These are phyloP conservation scores for Papilio xuthus DNA, from an alignment of 1,140 invertebrate species.

Conservation along the genomic window DNA sequence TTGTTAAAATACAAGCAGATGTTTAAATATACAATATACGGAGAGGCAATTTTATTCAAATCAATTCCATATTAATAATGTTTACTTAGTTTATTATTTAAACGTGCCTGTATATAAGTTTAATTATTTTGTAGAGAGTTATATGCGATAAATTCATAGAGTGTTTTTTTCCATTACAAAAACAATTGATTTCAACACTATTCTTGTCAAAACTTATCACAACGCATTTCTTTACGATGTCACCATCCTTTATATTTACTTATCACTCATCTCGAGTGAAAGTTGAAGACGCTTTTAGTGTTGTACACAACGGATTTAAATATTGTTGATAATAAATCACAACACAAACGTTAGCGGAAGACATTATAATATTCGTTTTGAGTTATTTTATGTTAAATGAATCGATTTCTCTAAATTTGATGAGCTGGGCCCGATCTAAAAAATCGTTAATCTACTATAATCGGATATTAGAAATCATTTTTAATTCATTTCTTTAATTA, in stretches of 20 bases:
- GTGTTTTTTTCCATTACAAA: not conserved
- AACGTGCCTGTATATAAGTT: not conserved
- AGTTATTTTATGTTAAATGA: conserved; percentile 13
- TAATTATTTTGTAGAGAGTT: conserved; percentile 5
- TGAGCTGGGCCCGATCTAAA: not conserved
- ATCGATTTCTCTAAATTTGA: conserved; percentile 2
- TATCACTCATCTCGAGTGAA: conserved; percentile 28
- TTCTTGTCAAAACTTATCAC: conserved; percentile 11
- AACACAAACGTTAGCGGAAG: not conserved
- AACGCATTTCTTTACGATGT: conserved; percentile 19
- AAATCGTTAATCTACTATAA: not conserved
- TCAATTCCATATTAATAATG: not conserved
- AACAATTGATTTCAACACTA: conserved; percentile 27
- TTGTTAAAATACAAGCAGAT: too few relatives aligned
- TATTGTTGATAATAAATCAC: conserved; percentile 6
- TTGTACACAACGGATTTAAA: conserved; percentile 17
- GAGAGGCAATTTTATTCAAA: not conserved
- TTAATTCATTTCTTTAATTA: not conserved
- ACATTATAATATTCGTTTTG: not conserved
- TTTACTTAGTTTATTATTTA: not conserved
- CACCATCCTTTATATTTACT: conserved; percentile 26
- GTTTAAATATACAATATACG: too few relatives aligned
- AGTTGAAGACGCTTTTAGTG: conserved; percentile 28
- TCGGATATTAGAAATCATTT: not conserved
- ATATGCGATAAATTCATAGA: not conserved